Base-by-base conservation (phyloP, 2,113 vertebrate species). In the Pongo abelii region DNA sequence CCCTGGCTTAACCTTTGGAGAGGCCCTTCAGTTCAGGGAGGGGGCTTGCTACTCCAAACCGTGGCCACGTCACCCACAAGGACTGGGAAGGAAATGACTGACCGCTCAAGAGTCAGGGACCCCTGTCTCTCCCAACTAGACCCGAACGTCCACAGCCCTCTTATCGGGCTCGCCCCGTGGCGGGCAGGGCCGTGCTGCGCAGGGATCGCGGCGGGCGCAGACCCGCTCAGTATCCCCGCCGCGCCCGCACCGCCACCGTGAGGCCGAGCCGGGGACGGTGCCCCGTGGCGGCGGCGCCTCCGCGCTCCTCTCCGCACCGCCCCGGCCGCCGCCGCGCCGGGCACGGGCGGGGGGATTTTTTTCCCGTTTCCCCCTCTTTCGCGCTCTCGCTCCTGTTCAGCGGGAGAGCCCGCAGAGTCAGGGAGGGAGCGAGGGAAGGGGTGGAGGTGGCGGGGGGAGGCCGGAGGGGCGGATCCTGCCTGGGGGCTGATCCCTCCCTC, bases 391-490 rank as follows among this genome's bases (percentile, higher is more conserved):
- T 97, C 74, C 86, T 12, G 91, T 94, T 97, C 98, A 40, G 91
- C 96, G 92, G 93, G 97, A 97, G 98, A 96, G 96, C 96, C 92
- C 75, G 96, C 69, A 40, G 95, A 96, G 95, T 98, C 98, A 97
- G 97, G 97, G 98, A 93, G 95, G 92, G 96, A 97, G 93, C 52
- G 95, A 92, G 97, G 92, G 97, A 97, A 97, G 97, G 97, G 95
- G 98, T 98, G 98, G 98, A 97, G 98, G 98, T 98, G 94, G 95
- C 96, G 97, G 97, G 97, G 98, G 97, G 98, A 95, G 97, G 97
- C 96, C 98, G 97, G 98, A 98, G 98, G 98, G 98, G 98, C 98
- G 98, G 98, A 97, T 98, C 98, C 98, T 98, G 98, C 98, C 98
- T 97, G 98, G 98, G 98, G 98, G 98, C 98, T 98, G 97, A 97